Base-by-base conservation (phyloP, 2,888 invertebrate species). In the Tenthredo livida region DNA sequence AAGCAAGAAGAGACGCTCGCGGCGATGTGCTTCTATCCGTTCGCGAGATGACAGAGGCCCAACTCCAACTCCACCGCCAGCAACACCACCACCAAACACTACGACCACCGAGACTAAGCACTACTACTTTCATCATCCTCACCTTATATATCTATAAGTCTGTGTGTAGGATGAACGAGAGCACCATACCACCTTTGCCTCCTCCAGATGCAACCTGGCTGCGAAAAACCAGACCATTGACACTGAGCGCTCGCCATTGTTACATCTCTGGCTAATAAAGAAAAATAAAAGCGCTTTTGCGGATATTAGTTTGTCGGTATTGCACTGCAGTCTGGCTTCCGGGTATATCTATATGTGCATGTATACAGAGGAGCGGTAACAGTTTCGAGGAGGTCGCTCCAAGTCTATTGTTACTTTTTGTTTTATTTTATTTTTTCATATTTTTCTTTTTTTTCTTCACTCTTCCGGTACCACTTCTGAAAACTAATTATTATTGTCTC, bases 221-320 rank as follows among this genome's bases (percentile, higher is more conserved):
- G 88, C 88, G 89, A 87, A 87, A 88, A 89, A 88, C 87, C 88
- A 89, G 88, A 88, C 87, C 87, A 89, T 89, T 88, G 89, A 89
- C 89, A 89, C 87, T 85, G 86, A 85, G 70, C 72, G 86, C 85
- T 72, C 78, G 75, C 84, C 88, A 88, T 89, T 89, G 89, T 89
- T 88, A 85, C 87, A 61, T 86, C 80, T 82, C 86, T 86, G 86
- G 87, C 89, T 91, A 91, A 90, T 91, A 90, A 90, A 90, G 90
- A 91, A 89, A 91, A 91, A 91, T 91, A 91, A 90, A 90, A 89
- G 88, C 87, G 87, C 87, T 88, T 84, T 85, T 77, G 87, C 88
- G 89, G 90, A 90, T 90, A 90, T 90, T 90, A 90, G 88, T 89
- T 88, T 87, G 85, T 87, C 73, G 67, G 85, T 54, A 58, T 73